Percentiles rank a stretch among this genome's conserved stretches.
phyloP scores from a whole-genome alignment of 1,140 invertebrate genomes.

The Dendroctonus ponderosae region DNA sequence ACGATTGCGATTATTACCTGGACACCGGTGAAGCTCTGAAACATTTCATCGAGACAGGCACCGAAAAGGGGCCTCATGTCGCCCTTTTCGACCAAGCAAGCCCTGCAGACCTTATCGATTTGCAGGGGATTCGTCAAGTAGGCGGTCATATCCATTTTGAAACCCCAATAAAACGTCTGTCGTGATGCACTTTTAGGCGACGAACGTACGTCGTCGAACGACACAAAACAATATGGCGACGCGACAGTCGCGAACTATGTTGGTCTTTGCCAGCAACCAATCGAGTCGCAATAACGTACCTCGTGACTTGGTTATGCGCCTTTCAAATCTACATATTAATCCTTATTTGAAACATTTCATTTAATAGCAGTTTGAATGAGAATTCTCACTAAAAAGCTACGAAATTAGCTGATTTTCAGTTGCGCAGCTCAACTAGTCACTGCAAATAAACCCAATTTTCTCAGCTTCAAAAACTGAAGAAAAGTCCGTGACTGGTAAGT shows the following conservation, averaged over 20 bases:
- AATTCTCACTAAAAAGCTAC: no score
- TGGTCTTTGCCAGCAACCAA: conserved; percentile 2
- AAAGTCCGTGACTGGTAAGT: no score
- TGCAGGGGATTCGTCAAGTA: conserved; percentile 49
- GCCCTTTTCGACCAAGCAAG: conserved; percentile 51
- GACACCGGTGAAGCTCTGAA: conserved; percentile 49
- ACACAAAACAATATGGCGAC: conserved; percentile 24
- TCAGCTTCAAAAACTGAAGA: no score
- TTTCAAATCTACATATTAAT: neutral
- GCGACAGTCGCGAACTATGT: conserved; percentile 29
- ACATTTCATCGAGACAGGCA: conserved; percentile 53
- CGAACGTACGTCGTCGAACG: conserved; percentile 24
- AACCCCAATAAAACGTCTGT: conserved; percentile 17
- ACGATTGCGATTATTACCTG: conserved; percentile 42
- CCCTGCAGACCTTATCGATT: conserved; percentile 51
- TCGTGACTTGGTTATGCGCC: conserved; percentile 23
- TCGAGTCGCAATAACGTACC: conserved; percentile 10
- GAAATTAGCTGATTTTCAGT: no score
- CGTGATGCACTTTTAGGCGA: neutral
- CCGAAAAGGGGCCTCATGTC: conserved; percentile 53
- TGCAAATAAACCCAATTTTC: no score
- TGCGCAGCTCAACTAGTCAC: no score
- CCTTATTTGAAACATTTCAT: no score
- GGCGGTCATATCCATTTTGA: conserved; percentile 48
- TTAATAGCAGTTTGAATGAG: no score